A percentile compares a stretch with the other conserved stretches of the same genome.
phyloP scores from a whole-genome alignment of 2,113 vertebrate species.

The Pachypanchax playfairii region DNA sequence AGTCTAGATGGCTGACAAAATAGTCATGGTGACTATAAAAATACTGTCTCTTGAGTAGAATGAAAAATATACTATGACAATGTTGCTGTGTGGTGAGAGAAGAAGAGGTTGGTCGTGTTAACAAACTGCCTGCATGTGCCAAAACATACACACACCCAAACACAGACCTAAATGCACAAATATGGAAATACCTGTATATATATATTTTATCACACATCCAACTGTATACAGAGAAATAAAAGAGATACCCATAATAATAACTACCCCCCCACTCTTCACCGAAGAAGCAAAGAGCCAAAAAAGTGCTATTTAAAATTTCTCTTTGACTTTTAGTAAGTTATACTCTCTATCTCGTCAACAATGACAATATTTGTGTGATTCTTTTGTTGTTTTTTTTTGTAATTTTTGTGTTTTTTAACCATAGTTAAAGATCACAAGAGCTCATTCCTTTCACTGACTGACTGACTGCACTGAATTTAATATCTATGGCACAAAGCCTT shows the following conservation, averaged over 20 bases:
- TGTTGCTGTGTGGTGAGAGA: conserved; percentile 66
- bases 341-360: conserved; percentile 76
- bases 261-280: conserved; percentile 77
- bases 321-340: conserved; percentile 80
- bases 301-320: conserved; percentile 83
- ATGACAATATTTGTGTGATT: conserved; percentile 71
- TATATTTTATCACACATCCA: conserved; percentile 78
- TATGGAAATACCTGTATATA: conserved; percentile 78
- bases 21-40: conserved; percentile 78
- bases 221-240: conserved; percentile 82
- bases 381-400: conserved; percentile 60
- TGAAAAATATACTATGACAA: conserved; percentile 76
- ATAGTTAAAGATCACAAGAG: conserved; percentile 73
- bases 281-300: conserved; percentile 80
- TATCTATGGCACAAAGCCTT: conserved; percentile 82
- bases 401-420: conserved; percentile 63
- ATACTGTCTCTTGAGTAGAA: conserved; percentile 75
- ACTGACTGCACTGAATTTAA: conserved; percentile 75
- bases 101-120: conserved; percentile 62
- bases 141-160: conserved; percentile 76
- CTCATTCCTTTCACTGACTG: conserved; percentile 69
- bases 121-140: conserved; percentile 72
- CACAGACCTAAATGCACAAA: conserved; percentile 80
- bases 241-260: conserved; percentile 76
- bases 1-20: conserved; percentile 74